Evolutionary conservation across 2,797 vertebrate genomes (phyloP).

Genomic region (Macroramphosus scolopax): DNA sequence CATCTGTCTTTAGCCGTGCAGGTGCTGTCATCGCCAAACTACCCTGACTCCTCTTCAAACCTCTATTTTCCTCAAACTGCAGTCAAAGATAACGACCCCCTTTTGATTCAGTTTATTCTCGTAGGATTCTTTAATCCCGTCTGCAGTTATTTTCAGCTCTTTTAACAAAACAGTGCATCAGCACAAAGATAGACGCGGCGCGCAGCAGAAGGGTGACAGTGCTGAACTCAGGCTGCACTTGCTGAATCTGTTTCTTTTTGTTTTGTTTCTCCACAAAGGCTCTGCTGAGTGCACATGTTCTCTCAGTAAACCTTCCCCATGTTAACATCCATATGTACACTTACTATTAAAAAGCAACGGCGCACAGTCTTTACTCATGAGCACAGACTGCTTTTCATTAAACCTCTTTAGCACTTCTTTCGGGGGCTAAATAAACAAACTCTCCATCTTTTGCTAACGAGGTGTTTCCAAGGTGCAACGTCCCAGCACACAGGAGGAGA

Average conservation of each 20-base stretch:
- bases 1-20: constrained; percentile 17
- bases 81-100: constrained; percentile 33
- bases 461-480: too few relatives aligned
- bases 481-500: too few relatives aligned
- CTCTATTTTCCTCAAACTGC: constrained; percentile 1
- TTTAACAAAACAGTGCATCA: constrained; percentile 40
- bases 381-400: neutral
- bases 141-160: constrained; percentile 44
- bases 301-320: constrained; percentile 6
- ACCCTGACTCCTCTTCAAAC: constrained; percentile 20
- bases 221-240: constrained; percentile 44
- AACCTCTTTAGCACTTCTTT: neutral
- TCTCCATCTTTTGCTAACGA: neutral
- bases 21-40: constrained; percentile 31
- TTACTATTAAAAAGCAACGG: too few relatives aligned
- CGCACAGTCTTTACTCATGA: neutral
- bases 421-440: neutral
- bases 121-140: constrained; percentile 29
- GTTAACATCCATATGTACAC: neutral
- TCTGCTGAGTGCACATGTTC: constrained; percentile 34
- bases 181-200: too few relatives aligned
- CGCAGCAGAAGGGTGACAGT: constrained; percentile 20
- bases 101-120: constrained; percentile 35
- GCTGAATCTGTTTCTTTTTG: constrained; percentile 27
- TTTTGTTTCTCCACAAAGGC: constrained; percentile 20